Conservation (phyloP, 2,797 vertebrate genomes). For the Myotis findleyi region DNA sequence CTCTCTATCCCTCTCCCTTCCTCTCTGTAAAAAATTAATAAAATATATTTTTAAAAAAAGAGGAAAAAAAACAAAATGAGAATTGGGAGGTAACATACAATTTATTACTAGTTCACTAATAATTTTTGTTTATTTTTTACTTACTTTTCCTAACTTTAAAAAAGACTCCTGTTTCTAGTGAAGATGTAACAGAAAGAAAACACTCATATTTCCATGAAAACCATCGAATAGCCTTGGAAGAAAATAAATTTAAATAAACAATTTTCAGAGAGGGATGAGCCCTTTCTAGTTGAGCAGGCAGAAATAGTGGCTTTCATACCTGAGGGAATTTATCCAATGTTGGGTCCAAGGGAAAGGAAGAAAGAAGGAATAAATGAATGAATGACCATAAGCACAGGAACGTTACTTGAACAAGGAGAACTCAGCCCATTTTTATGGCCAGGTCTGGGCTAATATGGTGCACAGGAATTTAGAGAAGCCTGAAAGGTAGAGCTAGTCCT, state of each 20-base stretch:
- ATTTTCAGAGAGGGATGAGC: neutral
- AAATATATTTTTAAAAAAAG: too few species aligned
- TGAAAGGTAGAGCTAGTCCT: neutral
- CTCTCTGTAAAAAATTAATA: too few species aligned
- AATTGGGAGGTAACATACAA: neutral
- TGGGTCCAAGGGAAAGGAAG: neutral
- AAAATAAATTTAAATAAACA: neutral
- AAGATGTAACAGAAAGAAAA: slow-evolving; percentile 5
- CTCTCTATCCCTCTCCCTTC: too few species aligned
- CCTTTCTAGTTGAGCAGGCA: neutral
- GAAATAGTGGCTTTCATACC: neutral
- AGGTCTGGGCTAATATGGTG: neutral
- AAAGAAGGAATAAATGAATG: too few species aligned
- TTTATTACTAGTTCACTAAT: slow-evolving; percentile 10
- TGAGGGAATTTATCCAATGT: neutral
- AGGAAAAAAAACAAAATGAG: neutral
- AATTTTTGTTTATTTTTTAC: slow-evolving; percentile 13
- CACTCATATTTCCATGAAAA: slow-evolving; percentile 3
- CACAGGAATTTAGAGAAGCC: neutral
- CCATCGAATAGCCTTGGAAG: neutral
- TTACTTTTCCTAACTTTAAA: slow-evolving; percentile 6
- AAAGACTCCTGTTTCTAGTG: neutral
- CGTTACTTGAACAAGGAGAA: neutral
- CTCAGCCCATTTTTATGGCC: neutral
- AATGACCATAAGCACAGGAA: neutral